phyloP scores from a whole-genome alignment of 1,140 invertebrate genomes.

The Drosophila arizonae region DNA sequence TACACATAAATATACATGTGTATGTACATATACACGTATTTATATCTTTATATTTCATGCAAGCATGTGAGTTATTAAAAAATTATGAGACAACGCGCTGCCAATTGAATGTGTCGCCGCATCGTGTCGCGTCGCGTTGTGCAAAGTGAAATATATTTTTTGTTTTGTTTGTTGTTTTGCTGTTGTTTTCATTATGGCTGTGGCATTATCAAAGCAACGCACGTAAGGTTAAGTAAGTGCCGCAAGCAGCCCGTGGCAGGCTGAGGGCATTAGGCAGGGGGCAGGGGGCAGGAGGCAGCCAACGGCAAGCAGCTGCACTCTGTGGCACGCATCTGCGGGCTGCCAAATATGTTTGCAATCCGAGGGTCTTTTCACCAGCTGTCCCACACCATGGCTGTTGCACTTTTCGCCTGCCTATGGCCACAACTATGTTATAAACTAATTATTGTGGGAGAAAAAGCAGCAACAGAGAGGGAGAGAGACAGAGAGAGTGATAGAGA shows the following conservation, averaged over 20 bases:
- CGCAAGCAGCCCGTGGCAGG: conserved; percentile 3
- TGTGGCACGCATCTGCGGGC: conserved; percentile 30
- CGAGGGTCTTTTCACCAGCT: conserved; percentile 5
- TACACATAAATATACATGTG: background rate
- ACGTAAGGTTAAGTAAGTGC: conserved; percentile 52
- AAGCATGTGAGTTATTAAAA: conserved; percentile 47
- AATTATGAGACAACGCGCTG: conserved; percentile 45
- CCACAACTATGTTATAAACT: background rate
- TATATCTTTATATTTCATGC: too few relatives aligned
- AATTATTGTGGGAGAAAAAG: background rate
- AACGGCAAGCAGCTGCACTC: background rate
- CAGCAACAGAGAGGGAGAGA: too few relatives aligned
- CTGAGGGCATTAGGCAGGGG: background rate
- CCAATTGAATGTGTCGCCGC: conserved; percentile 47
- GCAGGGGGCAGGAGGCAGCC: background rate
- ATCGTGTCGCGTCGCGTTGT: conserved; percentile 12
- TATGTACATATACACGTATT: background rate
- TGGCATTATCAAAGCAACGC: conserved; percentile 37
- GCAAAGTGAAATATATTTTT: conserved; percentile 34
- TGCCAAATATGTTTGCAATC: conserved; percentile 16
- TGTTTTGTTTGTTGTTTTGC: too few relatives aligned
- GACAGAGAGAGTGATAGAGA: too few relatives aligned
- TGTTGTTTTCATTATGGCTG: conserved; percentile 6
- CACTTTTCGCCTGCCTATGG: background rate
- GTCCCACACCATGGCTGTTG: background rate